phyloP scores from a whole-genome alignment of 2,113 vertebrate species.

The Chascanopsetta lugubris region DNA sequence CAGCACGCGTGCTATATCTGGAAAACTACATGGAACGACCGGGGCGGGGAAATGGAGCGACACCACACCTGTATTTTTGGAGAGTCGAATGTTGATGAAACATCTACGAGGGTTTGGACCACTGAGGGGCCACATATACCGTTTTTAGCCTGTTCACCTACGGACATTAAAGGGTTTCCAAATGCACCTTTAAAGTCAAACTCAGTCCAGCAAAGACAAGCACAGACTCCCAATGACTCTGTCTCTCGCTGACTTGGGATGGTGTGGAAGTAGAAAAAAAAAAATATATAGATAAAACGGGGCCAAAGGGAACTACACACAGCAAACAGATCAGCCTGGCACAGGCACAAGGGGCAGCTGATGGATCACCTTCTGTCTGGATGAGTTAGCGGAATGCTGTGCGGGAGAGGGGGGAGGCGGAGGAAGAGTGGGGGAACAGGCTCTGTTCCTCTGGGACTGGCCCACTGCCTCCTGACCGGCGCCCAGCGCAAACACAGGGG shows the following conservation, averaged over 20 bases:
- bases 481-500: conserved; percentile 11
- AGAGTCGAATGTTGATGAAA: too few species aligned
- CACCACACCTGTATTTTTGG: too few species aligned
- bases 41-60: not conserved
- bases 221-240: too few species aligned
- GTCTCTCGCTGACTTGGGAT: too few species aligned
- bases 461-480: conserved; percentile 61
- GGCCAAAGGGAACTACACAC: not conserved
- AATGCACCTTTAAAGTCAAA: too few species aligned
- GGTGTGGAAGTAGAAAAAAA: too few species aligned
- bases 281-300: too few species aligned
- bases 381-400: conserved; percentile 55
- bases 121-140: too few species aligned
- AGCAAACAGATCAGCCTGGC: not conserved
- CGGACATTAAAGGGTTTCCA: too few species aligned
- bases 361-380: conserved; percentile 73
- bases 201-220: too few species aligned
- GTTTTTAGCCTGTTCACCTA: too few species aligned
- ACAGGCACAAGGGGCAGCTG: conserved; percentile 16
- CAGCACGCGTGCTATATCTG: not conserved
- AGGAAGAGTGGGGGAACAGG: conserved; percentile 41
- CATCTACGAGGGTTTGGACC: too few species aligned
- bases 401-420: conserved; percentile 32
- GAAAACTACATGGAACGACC: not conserved
- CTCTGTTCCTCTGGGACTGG: conserved; percentile 69